These are phyloP conservation scores for Epinephelus awoara DNA, from an alignment of 2,797 vertebrate species.

Conservation along the genomic window DNA sequence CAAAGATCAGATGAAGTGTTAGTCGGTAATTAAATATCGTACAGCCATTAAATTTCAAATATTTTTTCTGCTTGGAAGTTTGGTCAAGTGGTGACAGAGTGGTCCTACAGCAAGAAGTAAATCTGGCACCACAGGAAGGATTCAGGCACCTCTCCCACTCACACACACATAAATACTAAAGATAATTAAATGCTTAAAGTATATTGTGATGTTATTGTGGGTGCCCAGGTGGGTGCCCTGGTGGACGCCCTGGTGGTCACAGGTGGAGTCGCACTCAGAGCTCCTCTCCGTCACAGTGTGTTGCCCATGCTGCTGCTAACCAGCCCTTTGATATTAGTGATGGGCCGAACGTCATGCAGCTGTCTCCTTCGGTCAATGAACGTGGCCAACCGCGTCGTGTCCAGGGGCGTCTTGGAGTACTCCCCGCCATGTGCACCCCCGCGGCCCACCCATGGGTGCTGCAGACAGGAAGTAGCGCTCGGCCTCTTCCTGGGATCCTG, in stretches of 20 bases:
- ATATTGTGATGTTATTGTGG: neutral
- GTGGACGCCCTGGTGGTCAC: neutral
- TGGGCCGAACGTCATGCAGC: slow-evolving; percentile 92
- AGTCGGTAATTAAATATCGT: neutral
- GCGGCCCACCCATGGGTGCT: slow-evolving; percentile 96
- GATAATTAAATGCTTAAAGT: slow-evolving; percentile 33
- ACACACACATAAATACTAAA: slow-evolving; percentile 28
- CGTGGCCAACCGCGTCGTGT: slow-evolving; percentile 92
- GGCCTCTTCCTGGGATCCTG: slow-evolving; percentile 94
- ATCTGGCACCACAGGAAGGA: slow-evolving; percentile 14
- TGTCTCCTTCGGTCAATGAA: slow-evolving; percentile 96
- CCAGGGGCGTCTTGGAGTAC: slow-evolving; percentile 94
- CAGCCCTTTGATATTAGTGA: slow-evolving; percentile 94
- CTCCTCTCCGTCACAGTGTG: slow-evolving; percentile 75
- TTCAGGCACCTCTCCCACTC: slow-evolving; percentile 13
- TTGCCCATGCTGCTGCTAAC: slow-evolving; percentile 89
- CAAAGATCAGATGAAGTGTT: slow-evolving; percentile 8
- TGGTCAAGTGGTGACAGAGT: neutral
- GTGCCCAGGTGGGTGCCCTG: neutral
- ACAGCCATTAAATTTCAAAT: neutral
- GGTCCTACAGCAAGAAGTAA: neutral
- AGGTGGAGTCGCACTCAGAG: neutral
- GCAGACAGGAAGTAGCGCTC: slow-evolving; percentile 91
- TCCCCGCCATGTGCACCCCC: slow-evolving; percentile 91
- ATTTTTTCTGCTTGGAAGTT: neutral